Conservation (phyloP, 1,140 invertebrate genomes). For the Ceratosolen solmsi region DNA sequence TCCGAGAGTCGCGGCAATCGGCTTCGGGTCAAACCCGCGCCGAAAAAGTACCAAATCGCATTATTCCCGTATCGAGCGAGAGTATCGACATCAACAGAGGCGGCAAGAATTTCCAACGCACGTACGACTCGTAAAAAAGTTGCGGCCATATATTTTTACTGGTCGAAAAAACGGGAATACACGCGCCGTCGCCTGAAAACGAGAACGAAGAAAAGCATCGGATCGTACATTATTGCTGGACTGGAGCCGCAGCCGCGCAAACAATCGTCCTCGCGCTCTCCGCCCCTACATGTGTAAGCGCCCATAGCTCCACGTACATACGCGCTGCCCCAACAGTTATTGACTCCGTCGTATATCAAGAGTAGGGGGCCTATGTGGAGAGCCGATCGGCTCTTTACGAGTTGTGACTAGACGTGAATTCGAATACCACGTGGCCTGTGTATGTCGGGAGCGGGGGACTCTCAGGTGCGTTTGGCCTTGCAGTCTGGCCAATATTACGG, state of each 20-base stretch:
- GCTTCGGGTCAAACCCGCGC: neutral
- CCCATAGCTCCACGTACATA: neutral
- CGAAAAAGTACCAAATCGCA: neutral
- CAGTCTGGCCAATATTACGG: neutral
- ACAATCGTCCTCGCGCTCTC: neutral
- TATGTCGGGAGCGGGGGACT: neutral
- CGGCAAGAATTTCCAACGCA: slow-evolving; percentile 6
- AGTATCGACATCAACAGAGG: neutral
- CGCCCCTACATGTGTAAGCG: neutral
- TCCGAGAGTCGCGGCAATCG: neutral
- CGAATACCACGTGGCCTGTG: neutral
- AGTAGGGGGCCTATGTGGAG: neutral
- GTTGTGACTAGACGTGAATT: neutral
- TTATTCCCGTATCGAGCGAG: neutral
- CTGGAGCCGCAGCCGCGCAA: neutral
- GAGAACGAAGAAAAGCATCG: neutral
- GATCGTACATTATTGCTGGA: neutral
- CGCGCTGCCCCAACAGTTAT: neutral
- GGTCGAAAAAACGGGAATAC: neutral
- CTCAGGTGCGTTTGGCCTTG: slow-evolving; percentile 2
- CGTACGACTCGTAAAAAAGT: slow-evolving; percentile 9
- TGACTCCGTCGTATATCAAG: slow-evolving; percentile 10
- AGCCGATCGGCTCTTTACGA: neutral
- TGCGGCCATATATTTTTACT: neutral
- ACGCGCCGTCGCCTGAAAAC: neutral